Evolutionary conservation across 1,140 invertebrate genomes (phyloP), one percentile per base, ranked within the genome.

Genomic region (Formica exsecta): DNA sequence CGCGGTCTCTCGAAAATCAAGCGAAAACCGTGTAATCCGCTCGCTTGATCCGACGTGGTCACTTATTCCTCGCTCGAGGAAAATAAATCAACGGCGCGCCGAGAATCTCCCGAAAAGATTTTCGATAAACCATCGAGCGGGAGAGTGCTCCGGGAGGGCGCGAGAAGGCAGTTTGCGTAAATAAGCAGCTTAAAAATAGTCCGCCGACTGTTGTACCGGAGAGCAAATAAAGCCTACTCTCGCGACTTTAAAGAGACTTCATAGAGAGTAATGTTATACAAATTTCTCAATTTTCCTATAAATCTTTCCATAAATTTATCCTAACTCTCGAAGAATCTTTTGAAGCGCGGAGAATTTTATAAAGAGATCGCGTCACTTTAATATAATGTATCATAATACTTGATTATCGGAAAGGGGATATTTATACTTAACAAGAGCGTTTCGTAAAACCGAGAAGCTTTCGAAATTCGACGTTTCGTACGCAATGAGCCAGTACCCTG

Each of bases 181-280:
- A 74, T 83, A 74, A 83, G 79, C 79, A 83, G 54, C 25, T 73
- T 83, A 83, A 83, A 83, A 83, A 83, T 83, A 83, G 79, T 83
- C 59, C 79, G 48, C 68, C 57, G 79, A 73, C 54, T 74, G 44
- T 70, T 54, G 59, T 74, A 22, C 13, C 79, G 54, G 68, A 62
- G 54, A 74, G 54, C 79, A 83, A 74, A 83, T 83, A 83, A 83
- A 83, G 65, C 48, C 65, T 80, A 77, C 22, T n/a, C 16, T 19
- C 48, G 48, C 44, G 64, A 32, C 25, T 80, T 70, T 80, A 80
- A 80, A 80, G 44, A 51, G 48, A 51, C 48, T 51, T 70, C 75
- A 32, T 70, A 44, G 3, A 25, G 29, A 29, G 64, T 54, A 54
- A 44, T 48, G 25, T 65, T 36, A 2, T 36, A 36, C 13, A 61